Evolutionary conservation across 2,797 vertebrate species (phyloP), one percentile per base, ranked within the genome.

Genomic region (Nyctalus aviator): DNA sequence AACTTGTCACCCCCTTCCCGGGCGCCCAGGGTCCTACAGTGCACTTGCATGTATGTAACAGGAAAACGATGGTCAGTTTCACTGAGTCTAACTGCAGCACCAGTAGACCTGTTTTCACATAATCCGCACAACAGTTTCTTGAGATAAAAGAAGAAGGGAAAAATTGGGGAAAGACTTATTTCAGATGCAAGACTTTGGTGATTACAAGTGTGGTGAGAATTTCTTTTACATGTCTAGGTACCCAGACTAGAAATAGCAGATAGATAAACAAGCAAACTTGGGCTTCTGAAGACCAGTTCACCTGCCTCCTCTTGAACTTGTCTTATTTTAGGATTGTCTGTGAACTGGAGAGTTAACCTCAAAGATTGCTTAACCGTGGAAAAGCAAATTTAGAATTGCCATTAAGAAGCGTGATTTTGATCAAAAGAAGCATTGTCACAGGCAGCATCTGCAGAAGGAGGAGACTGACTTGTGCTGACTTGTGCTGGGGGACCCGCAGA

Each of bases 381-480:
- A 92, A 87, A 59, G 32, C 44, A 66, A 4, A 32, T 84, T 84
- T 59, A 82, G 68, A 88, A 90, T 64, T 94, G 44, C 17, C n/a
- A 0, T 66, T 27, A 0, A 25, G 76, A 79, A 75, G 50, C 83
- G 11, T 72, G n/a, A 27, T 84, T 88, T 57, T 76, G 32, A 75
- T 62, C 11, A 7, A 8, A 57, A 75, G 50, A 79, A 35, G 46
- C 3, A 1, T 73, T 64, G n/a, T n/a, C 32, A 15, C 44, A 53
- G 17, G 48, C 5, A 20, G 2, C 27, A 10, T 85, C 57, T 71
- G 8, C 37, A 71, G 57, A 6, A 66, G 66, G 32, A 85, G 55
- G 69, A 85, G 73, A 62, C 30, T 7, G 5, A 2, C 10, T 35
- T 73, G 11, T n/a, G 20, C 78, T 68, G 94, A n/a, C n/a, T n/a